Evolutionary conservation across 1,140 invertebrate genomes (phyloP).

Genomic region (Nasonia longicornis): DNA sequence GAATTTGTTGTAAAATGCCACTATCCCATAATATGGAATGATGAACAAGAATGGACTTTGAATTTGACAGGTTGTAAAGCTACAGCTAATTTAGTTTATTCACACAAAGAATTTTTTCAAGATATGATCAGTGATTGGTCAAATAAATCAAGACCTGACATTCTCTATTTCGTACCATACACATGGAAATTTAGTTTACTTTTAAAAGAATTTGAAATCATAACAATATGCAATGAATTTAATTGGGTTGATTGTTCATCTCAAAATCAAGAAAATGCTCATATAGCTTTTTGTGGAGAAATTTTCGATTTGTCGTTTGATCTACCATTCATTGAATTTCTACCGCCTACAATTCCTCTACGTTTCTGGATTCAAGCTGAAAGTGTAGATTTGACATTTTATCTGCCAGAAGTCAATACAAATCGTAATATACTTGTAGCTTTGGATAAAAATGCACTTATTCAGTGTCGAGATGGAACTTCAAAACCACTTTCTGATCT

Average conservation of each 20-base stretch:
- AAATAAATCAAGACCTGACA: conserved; percentile 88
- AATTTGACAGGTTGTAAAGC: conserved; percentile 94
- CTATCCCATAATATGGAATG: conserved; percentile 94
- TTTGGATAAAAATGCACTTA: conserved; percentile 90
- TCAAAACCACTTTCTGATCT: conserved; percentile 71
- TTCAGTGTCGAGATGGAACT: conserved; percentile 82
- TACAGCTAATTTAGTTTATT: conserved; percentile 90
- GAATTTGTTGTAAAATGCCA: conserved; percentile 90
- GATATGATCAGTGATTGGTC: conserved; percentile 98
- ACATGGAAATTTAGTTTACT: conserved; percentile 94
- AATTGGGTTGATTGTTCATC: conserved; percentile 99
- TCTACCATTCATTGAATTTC: conserved; percentile 91
- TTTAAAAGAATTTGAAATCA: conserved; percentile 95
- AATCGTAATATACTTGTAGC: conserved; percentile 84
- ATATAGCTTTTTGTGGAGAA: conserved; percentile 93
- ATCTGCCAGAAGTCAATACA: conserved; percentile 91
- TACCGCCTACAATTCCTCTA: conserved; percentile 87
- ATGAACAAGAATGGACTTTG: conserved; percentile 92
- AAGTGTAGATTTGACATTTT: conserved; percentile 89
- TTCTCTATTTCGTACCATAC: conserved; percentile 96
- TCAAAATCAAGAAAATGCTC: conserved; percentile 93
- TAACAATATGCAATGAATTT: conserved; percentile 95
- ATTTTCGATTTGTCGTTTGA: conserved; percentile 93
- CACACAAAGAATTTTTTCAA: conserved; percentile 95
- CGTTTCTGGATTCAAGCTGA: conserved; percentile 96